Percentiles rank a stretch among this genome's conserved stretches.
These are phyloP conservation scores for Epiblema foenella DNA, from an alignment of 2,888 invertebrate genomes.

Conservation along the genomic window DNA sequence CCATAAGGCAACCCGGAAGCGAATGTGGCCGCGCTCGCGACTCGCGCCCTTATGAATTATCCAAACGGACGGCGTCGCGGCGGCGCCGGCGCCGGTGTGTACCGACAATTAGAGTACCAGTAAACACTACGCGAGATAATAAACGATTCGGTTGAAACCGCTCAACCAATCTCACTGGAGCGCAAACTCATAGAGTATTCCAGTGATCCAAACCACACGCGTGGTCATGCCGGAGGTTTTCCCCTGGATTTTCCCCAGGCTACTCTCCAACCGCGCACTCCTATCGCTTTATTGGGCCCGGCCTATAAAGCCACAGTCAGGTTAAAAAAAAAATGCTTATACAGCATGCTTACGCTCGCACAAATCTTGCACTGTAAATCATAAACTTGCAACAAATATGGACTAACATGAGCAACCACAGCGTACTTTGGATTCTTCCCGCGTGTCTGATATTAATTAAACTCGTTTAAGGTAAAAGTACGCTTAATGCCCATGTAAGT, in stretches of 20 bases:
- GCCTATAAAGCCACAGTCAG: too few species aligned
- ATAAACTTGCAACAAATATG: slow-evolving; percentile 58
- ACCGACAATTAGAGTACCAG: slow-evolving; percentile 51
- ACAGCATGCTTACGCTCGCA: too few species aligned
- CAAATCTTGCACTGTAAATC: slow-evolving; percentile 53
- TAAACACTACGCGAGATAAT: slow-evolving; percentile 69
- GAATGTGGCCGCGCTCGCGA: slow-evolving; percentile 50
- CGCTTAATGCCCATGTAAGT: slow-evolving; percentile 22
- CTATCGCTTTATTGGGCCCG: too few species aligned
- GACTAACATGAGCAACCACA: slow-evolving; percentile 32
- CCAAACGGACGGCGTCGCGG: slow-evolving; percentile 70
- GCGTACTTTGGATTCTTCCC: slow-evolving; percentile 35
- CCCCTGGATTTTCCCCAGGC: too few species aligned
- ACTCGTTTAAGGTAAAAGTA: slow-evolving; percentile 37
- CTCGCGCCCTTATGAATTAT: slow-evolving; percentile 79
- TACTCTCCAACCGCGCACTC: too few species aligned
- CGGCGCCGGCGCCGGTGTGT: slow-evolving; percentile 62
- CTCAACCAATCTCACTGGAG: too few species aligned
- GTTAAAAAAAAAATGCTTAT: too few species aligned
- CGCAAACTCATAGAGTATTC: too few species aligned
- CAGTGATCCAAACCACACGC: too few species aligned
- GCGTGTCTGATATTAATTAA: slow-evolving; percentile 39
- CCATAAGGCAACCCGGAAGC: slow-evolving; percentile 68
- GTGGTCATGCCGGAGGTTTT: too few species aligned
- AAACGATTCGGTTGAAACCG: too few species aligned